Percentiles rank a stretch among this genome's conserved stretches.
phyloP scores from a whole-genome alignment of 2,113 vertebrate species.

The Lasiurus cinereus region DNA sequence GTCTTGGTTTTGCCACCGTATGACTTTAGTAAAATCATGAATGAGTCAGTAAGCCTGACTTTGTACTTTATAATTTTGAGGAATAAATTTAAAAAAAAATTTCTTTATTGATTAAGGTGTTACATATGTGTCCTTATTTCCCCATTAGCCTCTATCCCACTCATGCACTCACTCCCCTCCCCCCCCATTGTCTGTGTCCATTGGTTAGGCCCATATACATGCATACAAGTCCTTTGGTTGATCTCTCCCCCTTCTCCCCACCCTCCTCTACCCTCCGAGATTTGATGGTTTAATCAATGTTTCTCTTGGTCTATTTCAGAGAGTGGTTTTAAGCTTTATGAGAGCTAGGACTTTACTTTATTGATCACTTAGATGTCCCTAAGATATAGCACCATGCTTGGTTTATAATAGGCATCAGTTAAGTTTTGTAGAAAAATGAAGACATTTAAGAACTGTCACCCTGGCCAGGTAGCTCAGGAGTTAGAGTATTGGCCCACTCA shows the following conservation, averaged over 20 bases:
- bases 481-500: too few species aligned
- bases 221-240: too few species aligned
- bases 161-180: too few species aligned
- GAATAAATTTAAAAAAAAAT: neutral
- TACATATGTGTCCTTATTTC: too few species aligned
- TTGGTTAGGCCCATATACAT: too few species aligned
- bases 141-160: too few species aligned
- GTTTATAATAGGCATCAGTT: neutral
- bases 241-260: too few species aligned
- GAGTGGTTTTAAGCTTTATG: slow-evolving; percentile 7
- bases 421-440: slow-evolving; percentile 38
- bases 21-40: neutral
- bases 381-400: neutral
- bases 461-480: neutral
- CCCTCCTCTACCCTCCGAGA: too few species aligned
- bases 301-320: slow-evolving; percentile 6
- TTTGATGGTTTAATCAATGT: too few species aligned
- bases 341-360: slow-evolving; percentile 23
- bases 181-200: too few species aligned
- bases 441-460: slow-evolving; percentile 10
- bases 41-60: neutral
- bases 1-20: neutral
- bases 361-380: neutral
- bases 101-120: too few species aligned
- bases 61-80: slow-evolving; percentile 44